Evolutionary conservation across 2,113 vertebrate species (phyloP).

Genomic region (Pangasianodon hypophthalmus): DNA sequence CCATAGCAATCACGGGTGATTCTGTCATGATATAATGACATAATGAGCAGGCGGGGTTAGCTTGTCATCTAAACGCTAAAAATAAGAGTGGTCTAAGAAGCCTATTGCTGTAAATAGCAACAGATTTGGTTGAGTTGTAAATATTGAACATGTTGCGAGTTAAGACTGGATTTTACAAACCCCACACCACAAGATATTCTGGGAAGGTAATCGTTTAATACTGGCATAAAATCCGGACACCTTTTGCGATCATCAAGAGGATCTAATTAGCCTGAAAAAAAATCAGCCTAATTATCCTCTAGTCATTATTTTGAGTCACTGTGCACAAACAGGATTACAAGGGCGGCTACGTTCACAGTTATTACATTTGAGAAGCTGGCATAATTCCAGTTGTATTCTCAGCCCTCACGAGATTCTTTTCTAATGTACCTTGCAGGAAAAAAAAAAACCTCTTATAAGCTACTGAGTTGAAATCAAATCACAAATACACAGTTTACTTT

Average conservation of each 20-base stretch:
- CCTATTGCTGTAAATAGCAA: background rate
- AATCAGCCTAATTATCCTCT: background rate
- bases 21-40: background rate
- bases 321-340: background rate
- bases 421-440: background rate
- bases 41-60: background rate
- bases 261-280: background rate
- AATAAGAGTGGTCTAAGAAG: background rate
- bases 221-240: background rate
- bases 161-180: background rate
- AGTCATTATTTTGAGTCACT: background rate
- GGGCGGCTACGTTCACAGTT: background rate
- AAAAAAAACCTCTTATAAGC: background rate
- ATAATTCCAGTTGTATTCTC: background rate
- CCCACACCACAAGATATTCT: background rate
- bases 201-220: background rate
- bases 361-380: background rate
- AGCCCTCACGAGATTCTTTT: background rate
- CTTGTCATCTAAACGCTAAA: background rate
- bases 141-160: background rate
- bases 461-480: background rate
- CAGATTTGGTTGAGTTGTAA: background rate
- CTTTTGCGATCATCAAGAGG: background rate
- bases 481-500: background rate
- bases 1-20: background rate